Conservation (phyloP, 2,113 vertebrate genomes). For the Orcinus orca region DNA sequence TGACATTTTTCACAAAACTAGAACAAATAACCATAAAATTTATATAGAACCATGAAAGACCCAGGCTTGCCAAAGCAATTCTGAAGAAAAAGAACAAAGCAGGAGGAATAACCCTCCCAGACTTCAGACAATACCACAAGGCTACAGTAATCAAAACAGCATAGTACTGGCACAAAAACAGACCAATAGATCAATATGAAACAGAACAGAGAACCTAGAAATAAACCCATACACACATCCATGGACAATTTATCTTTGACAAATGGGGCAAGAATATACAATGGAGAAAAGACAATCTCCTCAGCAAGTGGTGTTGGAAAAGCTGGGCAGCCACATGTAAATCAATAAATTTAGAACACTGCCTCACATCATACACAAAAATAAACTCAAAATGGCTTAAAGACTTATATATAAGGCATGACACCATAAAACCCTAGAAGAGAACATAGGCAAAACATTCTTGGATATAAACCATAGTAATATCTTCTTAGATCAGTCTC, state of each 20-base stretch:
- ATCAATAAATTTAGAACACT: not conserved
- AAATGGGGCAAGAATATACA: not conserved
- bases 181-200: too few species aligned
- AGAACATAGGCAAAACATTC: not conserved
- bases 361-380: not conserved
- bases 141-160: too few species aligned
- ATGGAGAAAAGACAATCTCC: not conserved
- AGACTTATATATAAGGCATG: not conserved
- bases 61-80: not conserved
- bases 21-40: not conserved
- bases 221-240: not conserved
- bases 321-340: not conserved
- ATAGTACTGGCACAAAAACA: too few species aligned
- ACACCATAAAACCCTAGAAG: not conserved
- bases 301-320: not conserved
- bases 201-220: not conserved
- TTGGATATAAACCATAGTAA: not conserved
- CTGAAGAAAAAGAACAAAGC: not conserved
- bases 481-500: not conserved
- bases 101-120: too few species aligned
- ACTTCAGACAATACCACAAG: too few species aligned
- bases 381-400: too few species aligned
- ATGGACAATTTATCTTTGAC: not conserved
- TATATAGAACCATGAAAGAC: not conserved
- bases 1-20: not conserved